These are phyloP conservation scores for Azemiops feae DNA, from an alignment of 2,113 vertebrate genomes.

Conservation along the genomic window DNA sequence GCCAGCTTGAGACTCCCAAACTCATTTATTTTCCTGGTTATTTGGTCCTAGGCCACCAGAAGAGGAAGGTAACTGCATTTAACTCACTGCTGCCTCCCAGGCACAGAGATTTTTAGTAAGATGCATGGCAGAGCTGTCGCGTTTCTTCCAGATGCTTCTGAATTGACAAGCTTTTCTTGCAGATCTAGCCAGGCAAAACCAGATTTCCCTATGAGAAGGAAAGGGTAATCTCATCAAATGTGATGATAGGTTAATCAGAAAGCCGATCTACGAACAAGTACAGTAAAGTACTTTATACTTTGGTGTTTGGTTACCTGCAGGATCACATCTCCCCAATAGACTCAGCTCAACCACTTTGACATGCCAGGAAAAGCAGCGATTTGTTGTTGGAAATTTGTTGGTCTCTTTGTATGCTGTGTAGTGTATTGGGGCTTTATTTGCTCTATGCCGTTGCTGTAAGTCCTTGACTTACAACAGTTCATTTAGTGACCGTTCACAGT, in stretches of 20 bases:
- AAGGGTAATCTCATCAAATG: background rate
- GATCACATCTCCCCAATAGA: background rate
- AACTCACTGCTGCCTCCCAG: slow-evolving; percentile 2
- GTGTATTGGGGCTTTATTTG: background rate
- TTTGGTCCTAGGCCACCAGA: slow-evolving; percentile 2
- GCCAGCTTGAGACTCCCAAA: background rate
- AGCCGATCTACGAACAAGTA: background rate
- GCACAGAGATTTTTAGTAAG: background rate
- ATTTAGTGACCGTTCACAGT: background rate
- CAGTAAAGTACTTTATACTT: background rate
- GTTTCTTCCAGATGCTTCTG: background rate
- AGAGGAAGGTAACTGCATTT: slow-evolving; percentile 5
- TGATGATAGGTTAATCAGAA: too few species aligned
- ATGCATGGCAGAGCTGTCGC: background rate
- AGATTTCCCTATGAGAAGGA: background rate
- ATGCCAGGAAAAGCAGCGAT: background rate
- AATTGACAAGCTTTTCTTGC: background rate
- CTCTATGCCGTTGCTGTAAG: background rate
- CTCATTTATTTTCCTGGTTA: slow-evolving; percentile 22
- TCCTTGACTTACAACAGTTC: background rate
- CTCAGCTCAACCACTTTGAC: background rate
- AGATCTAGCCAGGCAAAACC: background rate
- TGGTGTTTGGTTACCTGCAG: background rate
- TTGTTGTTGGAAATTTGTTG: background rate
- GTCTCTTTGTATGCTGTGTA: background rate